These are phyloP conservation scores for Lasiurus borealis DNA, from an alignment of 2,113 vertebrate species.

Conservation along the genomic window DNA sequence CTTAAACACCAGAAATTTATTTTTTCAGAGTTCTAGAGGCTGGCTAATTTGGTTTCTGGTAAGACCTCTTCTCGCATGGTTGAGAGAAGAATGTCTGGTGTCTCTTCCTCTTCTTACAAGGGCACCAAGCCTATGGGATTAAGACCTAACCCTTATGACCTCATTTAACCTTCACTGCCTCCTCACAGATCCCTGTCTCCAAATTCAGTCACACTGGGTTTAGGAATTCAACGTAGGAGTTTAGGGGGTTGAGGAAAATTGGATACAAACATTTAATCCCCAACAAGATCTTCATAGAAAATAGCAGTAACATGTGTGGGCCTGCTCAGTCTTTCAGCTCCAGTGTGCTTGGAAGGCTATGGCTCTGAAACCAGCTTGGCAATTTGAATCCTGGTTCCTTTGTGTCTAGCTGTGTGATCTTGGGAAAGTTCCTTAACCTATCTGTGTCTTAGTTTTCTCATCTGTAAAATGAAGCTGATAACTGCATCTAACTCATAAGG, in stretches of 20 bases:
- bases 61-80: neutral
- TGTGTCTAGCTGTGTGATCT: neutral
- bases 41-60: neutral
- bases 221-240: neutral
- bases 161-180: neutral
- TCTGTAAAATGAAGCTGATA: constrained; percentile 1
- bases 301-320: neutral
- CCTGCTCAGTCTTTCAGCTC: neutral
- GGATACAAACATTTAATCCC: neutral
- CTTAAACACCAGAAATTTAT: neutral
- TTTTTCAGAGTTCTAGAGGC: neutral
- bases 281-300: neutral
- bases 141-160: neutral
- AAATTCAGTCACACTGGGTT: neutral
- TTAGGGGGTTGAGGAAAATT: too few species aligned
- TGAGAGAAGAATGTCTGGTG: neutral
- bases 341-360: neutral
- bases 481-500: neutral
- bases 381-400: neutral
- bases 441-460: neutral
- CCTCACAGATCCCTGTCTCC: neutral
- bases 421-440: neutral
- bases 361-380: neutral
- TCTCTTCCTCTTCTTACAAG: neutral
- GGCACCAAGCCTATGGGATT: neutral